Evolutionary conservation across 2,888 invertebrate species (phyloP).

Genomic region (Sipha maydis): DNA sequence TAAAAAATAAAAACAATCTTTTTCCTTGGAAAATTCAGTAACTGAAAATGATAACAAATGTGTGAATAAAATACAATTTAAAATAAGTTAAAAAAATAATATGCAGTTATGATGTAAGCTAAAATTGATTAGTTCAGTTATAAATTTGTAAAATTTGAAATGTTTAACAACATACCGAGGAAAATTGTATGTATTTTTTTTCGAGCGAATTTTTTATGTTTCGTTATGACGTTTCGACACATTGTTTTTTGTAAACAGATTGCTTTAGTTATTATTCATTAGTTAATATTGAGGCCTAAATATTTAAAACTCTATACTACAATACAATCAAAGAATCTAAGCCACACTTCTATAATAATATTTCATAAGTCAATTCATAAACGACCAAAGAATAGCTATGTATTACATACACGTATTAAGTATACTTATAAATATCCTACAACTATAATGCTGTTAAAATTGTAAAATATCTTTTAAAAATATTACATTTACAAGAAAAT

Average conservation of each 20-base stretch:
- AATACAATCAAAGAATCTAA: background rate
- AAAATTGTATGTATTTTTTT: too few relatives aligned
- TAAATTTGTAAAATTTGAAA: background rate
- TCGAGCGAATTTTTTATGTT: too few relatives aligned
- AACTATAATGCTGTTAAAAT: background rate
- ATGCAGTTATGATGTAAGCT: too few relatives aligned
- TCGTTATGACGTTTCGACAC: background rate
- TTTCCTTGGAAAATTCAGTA: background rate
- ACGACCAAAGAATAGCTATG: background rate
- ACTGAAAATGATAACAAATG: background rate
- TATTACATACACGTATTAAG: background rate
- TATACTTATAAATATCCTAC: background rate
- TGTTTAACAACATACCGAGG: too few relatives aligned
- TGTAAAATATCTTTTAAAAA: background rate
- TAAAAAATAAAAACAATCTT: conserved; percentile 16
- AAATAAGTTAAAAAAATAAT: too few relatives aligned
- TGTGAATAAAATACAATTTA: background rate
- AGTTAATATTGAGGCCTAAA: background rate
- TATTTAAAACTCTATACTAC: background rate
- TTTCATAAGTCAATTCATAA: background rate
- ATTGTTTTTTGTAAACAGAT: background rate
- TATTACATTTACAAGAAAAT: background rate
- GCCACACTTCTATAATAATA: background rate
- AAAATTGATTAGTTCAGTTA: background rate
- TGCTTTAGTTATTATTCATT: background rate